Base-by-base conservation (phyloP, 2,888 invertebrate genomes). In the Caenorhabditis panamensis region DNA sequence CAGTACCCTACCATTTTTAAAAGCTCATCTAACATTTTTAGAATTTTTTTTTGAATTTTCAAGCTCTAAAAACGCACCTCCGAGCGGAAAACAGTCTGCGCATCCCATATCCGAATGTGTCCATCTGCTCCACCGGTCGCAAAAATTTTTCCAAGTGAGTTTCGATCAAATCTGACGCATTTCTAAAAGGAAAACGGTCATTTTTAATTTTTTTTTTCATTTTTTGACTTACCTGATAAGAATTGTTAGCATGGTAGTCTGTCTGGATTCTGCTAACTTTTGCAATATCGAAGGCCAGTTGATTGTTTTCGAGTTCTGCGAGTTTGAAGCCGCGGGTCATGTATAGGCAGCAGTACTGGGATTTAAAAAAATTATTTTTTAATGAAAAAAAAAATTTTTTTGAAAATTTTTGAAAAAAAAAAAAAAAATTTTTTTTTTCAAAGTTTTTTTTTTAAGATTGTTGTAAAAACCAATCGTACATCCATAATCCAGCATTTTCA, bases 61-160 rank as follows among this genome's bases (percentile, higher is more conserved):
- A 53, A 41, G 6, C 13, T 41, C 4, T 9, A 41, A 41, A 41
- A 41, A 18, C 41, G 26, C 22, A 79, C 73, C 37, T 67, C 68
- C 20, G 59, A 20, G n/a, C 63, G 58, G 24, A 73, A 68, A 67
- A 79, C 44, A 13, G 59, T 9, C 41, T 61, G 72, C 20, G 69
- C 61, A 79, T 87, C 82, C 89, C 89, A 89, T 36, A 89, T 80
- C 11, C 89, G 77, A 58, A 90, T 82, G 71, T 83, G 67, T 31
- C 89, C 89, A 54, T 89, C 90, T 8, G 86, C 79, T 11, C 89
- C 89, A 36, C 88, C 89, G 4, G 89, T 90, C 6, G 85, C 86
- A 63, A 89, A 71, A 53, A 80, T 82, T 18, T 83, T 62, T 16
- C 85, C 85, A 0, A 73, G 58, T 0, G 84, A 82, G 6, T 64